These are phyloP conservation scores for Kryptopterus vitreolus DNA, from an alignment of 2,797 vertebrate species.

Conservation along the genomic window DNA sequence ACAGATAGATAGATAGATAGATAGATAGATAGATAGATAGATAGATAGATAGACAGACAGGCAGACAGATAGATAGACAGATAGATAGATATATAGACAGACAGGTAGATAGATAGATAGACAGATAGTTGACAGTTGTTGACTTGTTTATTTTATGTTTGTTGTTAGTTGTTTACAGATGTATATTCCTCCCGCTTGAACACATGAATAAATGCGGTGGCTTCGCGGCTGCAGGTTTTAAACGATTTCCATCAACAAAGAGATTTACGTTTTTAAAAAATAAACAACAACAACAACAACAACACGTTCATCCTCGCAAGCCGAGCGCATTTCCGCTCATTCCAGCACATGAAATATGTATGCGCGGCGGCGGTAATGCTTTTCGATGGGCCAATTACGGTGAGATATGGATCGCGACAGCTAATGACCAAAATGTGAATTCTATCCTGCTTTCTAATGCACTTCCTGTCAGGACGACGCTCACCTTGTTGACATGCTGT, in stretches of 20 bases:
- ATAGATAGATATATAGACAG: too few species aligned
- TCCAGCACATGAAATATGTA: conserved; percentile 51
- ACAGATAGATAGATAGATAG: too few species aligned
- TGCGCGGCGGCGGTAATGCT: conserved; percentile 42
- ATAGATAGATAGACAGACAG: too few species aligned
- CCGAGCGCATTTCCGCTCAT: conserved; percentile 23
- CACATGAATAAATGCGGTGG: background rate
- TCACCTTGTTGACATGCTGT: conserved; percentile 21
- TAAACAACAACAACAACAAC: conserved; percentile 12
- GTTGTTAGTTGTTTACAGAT: too few species aligned
- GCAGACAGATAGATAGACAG: too few species aligned
- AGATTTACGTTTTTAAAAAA: conserved; percentile 40
- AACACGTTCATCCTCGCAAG: conserved; percentile 30
- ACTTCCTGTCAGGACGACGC: background rate
- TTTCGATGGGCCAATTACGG: conserved; percentile 47
- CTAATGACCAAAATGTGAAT: conserved; percentile 56
- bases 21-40: too few species aligned
- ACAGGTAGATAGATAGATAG: too few species aligned
- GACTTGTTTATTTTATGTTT: too few species aligned
- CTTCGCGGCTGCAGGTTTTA: background rate
- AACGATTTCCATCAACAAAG: conserved; percentile 20
- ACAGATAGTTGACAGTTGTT: too few species aligned
- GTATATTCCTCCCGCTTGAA: too few species aligned
- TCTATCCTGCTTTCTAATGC: conserved; percentile 61
- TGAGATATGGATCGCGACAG: conserved; percentile 61